Evolutionary conservation across 1,140 invertebrate species (phyloP).

Genomic region (Bombus balteatus): DNA sequence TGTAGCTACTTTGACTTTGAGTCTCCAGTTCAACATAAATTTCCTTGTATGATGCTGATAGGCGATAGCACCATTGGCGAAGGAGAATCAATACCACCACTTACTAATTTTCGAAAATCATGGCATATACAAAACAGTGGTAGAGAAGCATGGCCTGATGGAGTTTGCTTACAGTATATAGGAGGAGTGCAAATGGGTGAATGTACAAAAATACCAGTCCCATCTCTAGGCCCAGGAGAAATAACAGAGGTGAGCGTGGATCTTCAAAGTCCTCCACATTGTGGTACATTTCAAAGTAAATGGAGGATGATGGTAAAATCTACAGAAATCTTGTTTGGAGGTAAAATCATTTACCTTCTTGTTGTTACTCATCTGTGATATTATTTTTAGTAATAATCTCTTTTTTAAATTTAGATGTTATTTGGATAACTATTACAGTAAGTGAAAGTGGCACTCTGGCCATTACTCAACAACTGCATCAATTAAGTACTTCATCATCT

Average conservation of each 20-base stretch:
- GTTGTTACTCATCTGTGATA: neutral
- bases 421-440: constrained; percentile 88
- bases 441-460: constrained; percentile 87
- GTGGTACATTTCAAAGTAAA: constrained; percentile 90
- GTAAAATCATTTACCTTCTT: constrained; percentile 77
- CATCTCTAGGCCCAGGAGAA: constrained; percentile 87
- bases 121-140: constrained; percentile 93
- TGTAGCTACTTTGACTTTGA: constrained; percentile 97
- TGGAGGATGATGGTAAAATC: constrained; percentile 91
- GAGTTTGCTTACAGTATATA: constrained; percentile 88
- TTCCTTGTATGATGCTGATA: constrained; percentile 91
- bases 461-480: constrained; percentile 87
- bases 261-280: constrained; percentile 86
- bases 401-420: constrained; percentile 82
- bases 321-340: constrained; percentile 92
- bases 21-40: constrained; percentile 81
- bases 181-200: constrained; percentile 85
- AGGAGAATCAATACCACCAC: constrained; percentile 89
- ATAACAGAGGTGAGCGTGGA: constrained; percentile 86
- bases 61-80: constrained; percentile 90
- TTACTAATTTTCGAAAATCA: constrained; percentile 90
- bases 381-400: neutral
- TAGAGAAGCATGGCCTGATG: constrained; percentile 89
- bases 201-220: constrained; percentile 84
- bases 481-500: constrained; percentile 82